phyloP scores from a whole-genome alignment of 23 tunicate genomes.

The Trididemnum miniatum region DNA sequence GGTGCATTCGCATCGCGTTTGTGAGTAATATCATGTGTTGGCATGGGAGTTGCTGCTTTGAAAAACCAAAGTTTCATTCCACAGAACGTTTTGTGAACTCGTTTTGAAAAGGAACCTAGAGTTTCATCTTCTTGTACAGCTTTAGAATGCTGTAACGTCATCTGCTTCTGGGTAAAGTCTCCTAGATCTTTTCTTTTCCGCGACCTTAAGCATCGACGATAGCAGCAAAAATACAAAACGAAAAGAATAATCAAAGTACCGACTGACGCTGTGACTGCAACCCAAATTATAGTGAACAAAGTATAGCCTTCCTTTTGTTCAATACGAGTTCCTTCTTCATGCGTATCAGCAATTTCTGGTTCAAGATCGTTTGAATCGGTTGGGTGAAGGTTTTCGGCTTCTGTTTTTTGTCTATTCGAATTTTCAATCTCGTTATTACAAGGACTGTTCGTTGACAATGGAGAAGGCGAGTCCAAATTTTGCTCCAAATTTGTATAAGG shows the following conservation, averaged over 20 bases:
- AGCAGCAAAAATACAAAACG: neutral
- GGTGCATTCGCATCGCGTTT: neutral
- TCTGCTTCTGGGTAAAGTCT: conserved; percentile 33
- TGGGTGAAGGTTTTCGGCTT: neutral
- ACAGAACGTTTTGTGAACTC: conserved; percentile 2
- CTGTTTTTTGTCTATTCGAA: too few species aligned
- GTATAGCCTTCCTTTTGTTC: neutral
- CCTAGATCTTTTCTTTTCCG: neutral
- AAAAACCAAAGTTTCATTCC: conserved; percentile 7
- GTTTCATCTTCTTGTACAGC: conserved; percentile 2
- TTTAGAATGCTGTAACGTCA: conserved; percentile 22
- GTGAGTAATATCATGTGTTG: neutral
- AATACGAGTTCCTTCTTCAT: neutral
- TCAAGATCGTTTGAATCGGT: neutral
- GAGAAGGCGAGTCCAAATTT: conserved; percentile 1
- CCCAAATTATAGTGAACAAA: neutral
- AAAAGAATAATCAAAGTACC: neutral
- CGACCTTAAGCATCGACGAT: neutral
- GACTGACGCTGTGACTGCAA: neutral
- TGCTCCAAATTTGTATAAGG: conserved; percentile 5
- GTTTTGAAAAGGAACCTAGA: conserved; percentile 27
- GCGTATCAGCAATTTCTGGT: neutral
- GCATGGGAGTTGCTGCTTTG: conserved; percentile 14
- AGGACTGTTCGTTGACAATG: neutral
- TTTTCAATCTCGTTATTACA: too few species aligned